Conservation (phyloP, 2,113 vertebrate species). For the Helogale parvula region DNA sequence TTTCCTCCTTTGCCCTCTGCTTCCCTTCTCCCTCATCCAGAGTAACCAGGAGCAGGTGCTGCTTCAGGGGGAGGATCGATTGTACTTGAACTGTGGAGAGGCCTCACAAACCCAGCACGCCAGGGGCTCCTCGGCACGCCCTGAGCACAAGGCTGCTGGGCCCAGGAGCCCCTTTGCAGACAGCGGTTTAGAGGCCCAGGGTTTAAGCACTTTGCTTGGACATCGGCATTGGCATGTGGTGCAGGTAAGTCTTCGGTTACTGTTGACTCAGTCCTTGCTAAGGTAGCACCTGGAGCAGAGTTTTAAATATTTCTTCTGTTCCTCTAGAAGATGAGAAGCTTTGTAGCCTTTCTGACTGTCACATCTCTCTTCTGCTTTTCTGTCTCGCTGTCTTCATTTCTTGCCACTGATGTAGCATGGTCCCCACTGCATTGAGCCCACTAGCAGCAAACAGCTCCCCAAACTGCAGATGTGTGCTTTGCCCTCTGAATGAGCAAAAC, state of each 20-base stretch:
- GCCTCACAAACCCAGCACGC: slow-evolving; percentile 90
- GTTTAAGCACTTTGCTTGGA: slow-evolving; percentile 99
- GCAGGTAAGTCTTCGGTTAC: slow-evolving; percentile 88
- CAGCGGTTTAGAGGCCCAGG: slow-evolving; percentile 92
- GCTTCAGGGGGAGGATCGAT: slow-evolving; percentile 97
- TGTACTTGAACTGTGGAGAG: slow-evolving; percentile 98
- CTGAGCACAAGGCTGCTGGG: slow-evolving; percentile 81
- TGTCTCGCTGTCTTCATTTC: slow-evolving; percentile 1
- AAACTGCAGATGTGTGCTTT: slow-evolving; percentile 45
- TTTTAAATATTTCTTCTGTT: slow-evolving; percentile 22
- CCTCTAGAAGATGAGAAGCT: slow-evolving; percentile 8
- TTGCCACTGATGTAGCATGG: neutral
- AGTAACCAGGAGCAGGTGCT: slow-evolving; percentile 99
- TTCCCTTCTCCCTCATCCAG: slow-evolving; percentile 80
- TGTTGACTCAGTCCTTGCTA: neutral
- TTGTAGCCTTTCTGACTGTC: slow-evolving; percentile 33
- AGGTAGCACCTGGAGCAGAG: neutral
- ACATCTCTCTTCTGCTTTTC: slow-evolving; percentile 35
- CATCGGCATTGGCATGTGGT: slow-evolving; percentile 99
- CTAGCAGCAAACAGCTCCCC: slow-evolving; percentile 11
- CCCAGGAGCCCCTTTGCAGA: slow-evolving; percentile 87
- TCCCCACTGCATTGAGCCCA: neutral
- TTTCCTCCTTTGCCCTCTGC: slow-evolving; percentile 28
- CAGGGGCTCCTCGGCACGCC: slow-evolving; percentile 79
- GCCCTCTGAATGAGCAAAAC: slow-evolving; percentile 3